A percentile compares a stretch with the other conserved stretches of the same genome.
These are phyloP conservation scores for Mobula hypostoma DNA, from an alignment of 2,113 vertebrate species.

Conservation along the genomic window DNA sequence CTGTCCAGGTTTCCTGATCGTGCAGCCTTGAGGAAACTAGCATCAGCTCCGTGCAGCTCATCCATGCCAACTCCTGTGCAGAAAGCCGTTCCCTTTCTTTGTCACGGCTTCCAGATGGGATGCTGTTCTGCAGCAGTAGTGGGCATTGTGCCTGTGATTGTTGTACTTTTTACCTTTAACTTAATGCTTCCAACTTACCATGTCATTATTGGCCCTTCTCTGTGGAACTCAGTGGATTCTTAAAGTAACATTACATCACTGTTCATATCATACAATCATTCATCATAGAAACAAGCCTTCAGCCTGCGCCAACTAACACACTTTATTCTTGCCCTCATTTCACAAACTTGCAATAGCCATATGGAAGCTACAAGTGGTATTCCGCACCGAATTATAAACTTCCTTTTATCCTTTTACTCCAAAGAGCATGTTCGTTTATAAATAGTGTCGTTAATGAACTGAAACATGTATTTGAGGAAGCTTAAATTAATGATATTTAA, in stretches of 20 bases:
- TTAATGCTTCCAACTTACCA: neutral
- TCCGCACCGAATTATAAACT: neutral
- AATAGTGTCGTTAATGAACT: neutral
- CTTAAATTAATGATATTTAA: neutral
- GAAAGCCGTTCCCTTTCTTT: no score
- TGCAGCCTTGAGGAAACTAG: no score
- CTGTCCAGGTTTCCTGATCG: neutral
- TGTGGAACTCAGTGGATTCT: neutral
- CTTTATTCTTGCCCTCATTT: neutral
- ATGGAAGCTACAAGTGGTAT: neutral
- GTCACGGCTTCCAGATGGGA: no score
- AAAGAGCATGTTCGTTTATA: neutral
- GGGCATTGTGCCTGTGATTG: neutral
- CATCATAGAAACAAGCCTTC: no score
- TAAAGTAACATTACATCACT: neutral
- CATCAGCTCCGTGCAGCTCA: no score
- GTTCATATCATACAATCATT: neutral
- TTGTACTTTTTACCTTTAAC: neutral
- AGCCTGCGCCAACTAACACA: no score
- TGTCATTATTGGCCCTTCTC: neutral
- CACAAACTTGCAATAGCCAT: neutral
- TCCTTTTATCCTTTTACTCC: neutral
- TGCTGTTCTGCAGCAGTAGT: neutral
- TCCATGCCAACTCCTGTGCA: no score
- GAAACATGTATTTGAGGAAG: neutral